Evolutionary conservation across 2,888 invertebrate genomes (phyloP), one percentile per base, ranked within the genome.

Genomic region (Lumbricus terrestris): DNA sequence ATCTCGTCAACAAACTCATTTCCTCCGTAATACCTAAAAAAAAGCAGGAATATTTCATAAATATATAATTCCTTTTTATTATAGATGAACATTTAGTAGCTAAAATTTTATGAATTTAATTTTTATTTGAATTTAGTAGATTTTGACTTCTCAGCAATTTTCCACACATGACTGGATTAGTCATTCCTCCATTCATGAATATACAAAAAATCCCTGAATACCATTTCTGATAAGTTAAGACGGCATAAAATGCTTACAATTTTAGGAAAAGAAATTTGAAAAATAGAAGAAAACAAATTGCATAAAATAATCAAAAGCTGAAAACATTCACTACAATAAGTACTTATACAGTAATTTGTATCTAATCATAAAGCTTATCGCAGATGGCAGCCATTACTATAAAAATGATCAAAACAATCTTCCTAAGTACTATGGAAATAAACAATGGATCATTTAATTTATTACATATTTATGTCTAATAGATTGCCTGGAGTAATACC

Each of bases 1-100:
- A 99, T 96, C 96, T 98, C 96, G 95, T 99, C 99, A 92, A 99
- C 98, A 94, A 96, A 97, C 95, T 99, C 97, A 96, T 98, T 99
- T 88, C 99, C 99, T 92, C 99, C 99, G 95, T 99, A 99, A 95
- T 99, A 99, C 94, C 98, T 98, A 93, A 23, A 92, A 69, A n/a
- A 69, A 69, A n/a, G 69, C 69, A 69, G 8, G 6, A 69, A 92
- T 33, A 54, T 54, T 37, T 54, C 35, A 33, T 23, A 83, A n/a
- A n/a, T n/a, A n/a, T 34, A 42, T 23, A 23, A 88, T 88, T 88
- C n/a, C 40, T 40, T n/a, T 38, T 38, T 11, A 42, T 29, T 34
- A n/a, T 16, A 33, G 88, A 15, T 8, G 13, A 88, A 23, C 34
- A 38, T 37, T 88, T 88, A 88, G 88, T 33, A 34, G 69, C 29